These are phyloP conservation scores for Gnatocerus cornutus DNA, from an alignment of 2,888 invertebrate species.

Conservation along the genomic window DNA sequence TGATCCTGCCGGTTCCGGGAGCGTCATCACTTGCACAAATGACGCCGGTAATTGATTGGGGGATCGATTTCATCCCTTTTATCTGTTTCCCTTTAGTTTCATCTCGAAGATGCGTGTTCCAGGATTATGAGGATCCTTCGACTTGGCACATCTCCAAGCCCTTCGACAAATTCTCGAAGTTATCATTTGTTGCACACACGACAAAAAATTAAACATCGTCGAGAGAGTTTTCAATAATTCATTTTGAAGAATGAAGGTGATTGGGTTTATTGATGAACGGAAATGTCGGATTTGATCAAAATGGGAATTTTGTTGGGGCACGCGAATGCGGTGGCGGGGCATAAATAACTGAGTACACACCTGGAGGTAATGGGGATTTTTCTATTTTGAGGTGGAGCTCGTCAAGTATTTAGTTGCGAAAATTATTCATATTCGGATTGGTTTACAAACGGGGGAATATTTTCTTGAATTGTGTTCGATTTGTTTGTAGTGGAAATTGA, in stretches of 20 bases:
- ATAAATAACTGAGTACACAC: not conserved
- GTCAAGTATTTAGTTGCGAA: too few species aligned
- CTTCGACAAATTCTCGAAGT: slow-evolving; percentile 30
- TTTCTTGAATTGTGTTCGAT: too few species aligned
- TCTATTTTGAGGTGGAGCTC: too few species aligned
- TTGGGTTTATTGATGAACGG: too few species aligned
- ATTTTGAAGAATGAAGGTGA: too few species aligned
- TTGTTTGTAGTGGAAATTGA: too few species aligned
- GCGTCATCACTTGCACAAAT: slow-evolving; percentile 21
- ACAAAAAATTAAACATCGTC: slow-evolving; percentile 9
- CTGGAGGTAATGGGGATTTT: not conserved
- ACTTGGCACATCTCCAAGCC: slow-evolving; percentile 35
- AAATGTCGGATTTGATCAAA: too few species aligned
- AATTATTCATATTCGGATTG: too few species aligned
- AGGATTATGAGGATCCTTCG: not conserved
- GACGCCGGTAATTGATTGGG: slow-evolving; percentile 18
- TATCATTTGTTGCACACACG: slow-evolving; percentile 44
- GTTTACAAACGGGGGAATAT: too few species aligned
- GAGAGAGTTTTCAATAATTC: not conserved
- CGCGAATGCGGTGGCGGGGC: too few species aligned
- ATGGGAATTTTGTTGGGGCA: too few species aligned
- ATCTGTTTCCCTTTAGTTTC: slow-evolving; percentile 12
- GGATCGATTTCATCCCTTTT: slow-evolving; percentile 14
- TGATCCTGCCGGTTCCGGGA: not conserved
- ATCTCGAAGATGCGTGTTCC: not conserved